Percentiles rank a stretch among this genome's conserved stretches.
Conservation (phyloP, 2,888 invertebrate species). For the Melinaea menophilus region DNA sequence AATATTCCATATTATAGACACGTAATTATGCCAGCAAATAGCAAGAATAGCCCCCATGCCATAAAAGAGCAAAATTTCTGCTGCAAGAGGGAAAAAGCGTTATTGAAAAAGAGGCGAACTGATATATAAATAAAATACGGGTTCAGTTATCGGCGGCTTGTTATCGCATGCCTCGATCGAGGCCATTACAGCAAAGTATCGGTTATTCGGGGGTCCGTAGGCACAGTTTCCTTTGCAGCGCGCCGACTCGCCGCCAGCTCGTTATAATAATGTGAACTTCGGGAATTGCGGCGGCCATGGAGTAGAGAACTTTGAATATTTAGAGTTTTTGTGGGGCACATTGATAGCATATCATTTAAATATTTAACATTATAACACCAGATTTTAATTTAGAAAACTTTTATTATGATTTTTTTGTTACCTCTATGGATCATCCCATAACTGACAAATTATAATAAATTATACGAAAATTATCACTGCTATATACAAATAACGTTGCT, state of each 20-base stretch:
- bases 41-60: conserved; percentile 46
- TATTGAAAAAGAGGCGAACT: conserved; percentile 76
- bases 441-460: too few relatives aligned
- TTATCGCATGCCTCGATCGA: conserved; percentile 76
- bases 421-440: too few relatives aligned
- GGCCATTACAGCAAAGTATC: conserved; percentile 72
- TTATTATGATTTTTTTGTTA: too few relatives aligned
- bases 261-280: conserved; percentile 78
- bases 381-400: not conserved
- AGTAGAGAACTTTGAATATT: conserved; percentile 55
- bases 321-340: conserved; percentile 37
- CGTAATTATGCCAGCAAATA: conserved; percentile 72
- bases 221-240: conserved; percentile 72
- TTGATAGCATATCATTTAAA: conserved; percentile 23
- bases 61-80: conserved; percentile 75
- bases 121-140: conserved; percentile 78
- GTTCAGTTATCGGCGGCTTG: conserved; percentile 78
- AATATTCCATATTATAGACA: conserved; percentile 64
- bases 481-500: too few relatives aligned
- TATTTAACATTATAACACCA: conserved; percentile 19
- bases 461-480: conserved; percentile 4
- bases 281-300: conserved; percentile 69
- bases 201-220: conserved; percentile 69
- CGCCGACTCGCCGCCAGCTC: conserved; percentile 65
- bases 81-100: conserved; percentile 70